Evolutionary conservation across 1,140 invertebrate species (phyloP), one percentile per base, ranked within the genome.

Genomic region (Danaus melanippus): DNA sequence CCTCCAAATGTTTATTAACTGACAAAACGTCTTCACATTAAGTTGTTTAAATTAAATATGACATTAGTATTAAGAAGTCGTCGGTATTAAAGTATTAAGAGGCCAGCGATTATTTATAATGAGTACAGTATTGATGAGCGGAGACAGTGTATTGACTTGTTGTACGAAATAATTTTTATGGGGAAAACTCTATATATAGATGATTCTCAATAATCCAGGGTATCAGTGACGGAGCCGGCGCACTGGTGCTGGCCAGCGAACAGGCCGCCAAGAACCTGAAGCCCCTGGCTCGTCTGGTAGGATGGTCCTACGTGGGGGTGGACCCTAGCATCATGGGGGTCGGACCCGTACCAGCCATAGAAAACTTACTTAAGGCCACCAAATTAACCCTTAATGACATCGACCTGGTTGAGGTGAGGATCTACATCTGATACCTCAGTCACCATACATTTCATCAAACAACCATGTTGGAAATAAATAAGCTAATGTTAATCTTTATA

Each of bases 161-260:
- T 32, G 21, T 32, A 32, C 21, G 21, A 32, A 32, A 32, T 32
- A 4, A 32, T 32, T 5, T 32, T 32, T 7, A 5, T 7, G 2
- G 7, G 21, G 2, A 32, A 7, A 32, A 12, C 4, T 15, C 3
- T 9, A 11, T 46, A 11, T 2, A 11, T 11, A 46, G 41, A 46
- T 39, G 46, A 46, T 42, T 9, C 46, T 2, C 8, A 41, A 46
- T 8, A 8, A 49, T 52, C 9, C 50, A 79, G 81, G 98, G 98
- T 66, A 93, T 99, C 62, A 96, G 94, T 83, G 98, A 99, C 88
- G 98, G 98, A 42, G 98, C 97, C n/a, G 96, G 92, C 17, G 94
- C 96, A 56, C 87, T 99, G 4, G 89, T 99, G 15, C 76, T 99
- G 46, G 97, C 96, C 12, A 95, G 92, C 71, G 98, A 99, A 86